These are phyloP conservation scores for Crocidura indochinensis DNA, from an alignment of 2,797 vertebrate species.

Conservation along the genomic window DNA sequence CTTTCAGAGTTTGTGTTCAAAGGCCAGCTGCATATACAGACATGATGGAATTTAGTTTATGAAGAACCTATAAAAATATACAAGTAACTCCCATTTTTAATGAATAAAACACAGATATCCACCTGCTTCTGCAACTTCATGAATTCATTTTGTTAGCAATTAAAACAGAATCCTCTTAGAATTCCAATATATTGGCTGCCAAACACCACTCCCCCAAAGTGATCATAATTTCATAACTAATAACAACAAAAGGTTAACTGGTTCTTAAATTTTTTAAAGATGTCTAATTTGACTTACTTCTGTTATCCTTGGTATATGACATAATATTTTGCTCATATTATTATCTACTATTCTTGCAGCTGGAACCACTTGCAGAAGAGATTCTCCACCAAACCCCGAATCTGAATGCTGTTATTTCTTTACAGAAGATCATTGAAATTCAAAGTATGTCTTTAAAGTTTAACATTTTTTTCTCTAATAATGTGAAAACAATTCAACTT, in stretches of 20 bases:
- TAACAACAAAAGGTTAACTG: constrained; percentile 85
- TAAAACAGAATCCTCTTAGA: constrained; percentile 89
- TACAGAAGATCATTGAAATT: constrained; percentile 92
- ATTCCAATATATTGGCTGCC: constrained; percentile 90
- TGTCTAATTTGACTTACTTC: constrained; percentile 76
- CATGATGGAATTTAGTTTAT: constrained; percentile 88
- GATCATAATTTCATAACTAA: constrained; percentile 83
- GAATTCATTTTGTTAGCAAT: constrained; percentile 90
- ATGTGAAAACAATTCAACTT: constrained; percentile 34
- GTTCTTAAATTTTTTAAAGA: constrained; percentile 80
- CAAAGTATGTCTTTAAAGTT: constrained; percentile 90
- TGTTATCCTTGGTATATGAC: constrained; percentile 82
- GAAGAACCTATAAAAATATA: constrained; percentile 87
- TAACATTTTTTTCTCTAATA: constrained; percentile 66
- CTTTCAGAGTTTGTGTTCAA: constrained; percentile 87
- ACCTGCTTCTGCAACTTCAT: constrained; percentile 89
- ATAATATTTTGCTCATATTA: constrained; percentile 72
- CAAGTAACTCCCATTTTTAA: constrained; percentile 90
- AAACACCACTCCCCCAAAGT: constrained; percentile 84
- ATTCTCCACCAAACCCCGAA: constrained; percentile 90
- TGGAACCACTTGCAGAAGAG: constrained; percentile 90
- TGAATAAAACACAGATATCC: constrained; percentile 89
- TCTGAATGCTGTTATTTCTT: constrained; percentile 89
- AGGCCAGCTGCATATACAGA: constrained; percentile 87
- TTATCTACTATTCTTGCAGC: constrained; percentile 89